These are phyloP conservation scores for Miichthys miiuy DNA, from an alignment of 2,797 vertebrate genomes.

Conservation along the genomic window DNA sequence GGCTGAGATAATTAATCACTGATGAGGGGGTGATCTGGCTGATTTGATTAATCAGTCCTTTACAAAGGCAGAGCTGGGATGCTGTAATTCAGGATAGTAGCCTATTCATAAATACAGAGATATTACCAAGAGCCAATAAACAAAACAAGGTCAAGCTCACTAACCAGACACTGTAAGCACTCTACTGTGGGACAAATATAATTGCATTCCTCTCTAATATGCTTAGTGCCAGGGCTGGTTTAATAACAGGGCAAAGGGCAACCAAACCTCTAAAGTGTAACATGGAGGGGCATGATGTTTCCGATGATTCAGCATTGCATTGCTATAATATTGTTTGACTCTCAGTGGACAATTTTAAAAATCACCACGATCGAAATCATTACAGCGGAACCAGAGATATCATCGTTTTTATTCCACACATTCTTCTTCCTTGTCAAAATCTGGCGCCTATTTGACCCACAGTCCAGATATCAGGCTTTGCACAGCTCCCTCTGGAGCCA, in stretches of 20 bases:
- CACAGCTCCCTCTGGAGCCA: background rate
- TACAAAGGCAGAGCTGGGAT: slow-evolving; percentile 6
- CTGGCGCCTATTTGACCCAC: background rate
- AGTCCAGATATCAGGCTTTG: background rate
- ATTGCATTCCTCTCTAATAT: background rate
- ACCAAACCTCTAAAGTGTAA: too few species aligned
- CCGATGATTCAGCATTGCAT: too few species aligned
- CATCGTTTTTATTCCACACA: background rate
- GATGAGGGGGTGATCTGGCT: slow-evolving; percentile 31
- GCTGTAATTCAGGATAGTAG: background rate
- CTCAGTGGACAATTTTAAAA: background rate
- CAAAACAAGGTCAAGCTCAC: slow-evolving; percentile 16
- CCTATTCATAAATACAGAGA: slow-evolving; percentile 2
- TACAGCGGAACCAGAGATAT: background rate
- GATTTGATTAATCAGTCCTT: slow-evolving; percentile 54
- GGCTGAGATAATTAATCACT: slow-evolving; percentile 42
- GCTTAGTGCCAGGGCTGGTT: background rate
- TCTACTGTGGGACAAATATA: background rate
- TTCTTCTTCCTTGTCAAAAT: background rate
- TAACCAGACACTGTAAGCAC: background rate
- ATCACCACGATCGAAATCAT: background rate
- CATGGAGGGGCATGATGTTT: too few species aligned
- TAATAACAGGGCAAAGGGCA: background rate
- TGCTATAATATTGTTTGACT: background rate
- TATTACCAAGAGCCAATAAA: background rate